These are phyloP conservation scores for Venustoraphidia nigricollis DNA, from an alignment of 2,888 invertebrate species.

Conservation along the genomic window DNA sequence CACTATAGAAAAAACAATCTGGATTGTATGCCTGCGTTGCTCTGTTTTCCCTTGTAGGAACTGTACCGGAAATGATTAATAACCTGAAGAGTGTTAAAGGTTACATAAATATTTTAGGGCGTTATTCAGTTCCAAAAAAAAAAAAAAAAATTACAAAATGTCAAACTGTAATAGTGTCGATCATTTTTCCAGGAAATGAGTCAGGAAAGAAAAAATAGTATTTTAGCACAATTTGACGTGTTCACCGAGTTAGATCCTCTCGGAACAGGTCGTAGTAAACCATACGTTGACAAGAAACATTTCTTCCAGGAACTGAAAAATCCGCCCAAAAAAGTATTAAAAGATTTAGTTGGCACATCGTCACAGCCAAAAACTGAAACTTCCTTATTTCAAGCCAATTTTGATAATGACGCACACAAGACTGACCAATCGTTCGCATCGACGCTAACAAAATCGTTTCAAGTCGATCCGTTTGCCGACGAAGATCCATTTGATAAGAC, in stretches of 20 bases:
- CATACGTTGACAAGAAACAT: constrained; percentile 89
- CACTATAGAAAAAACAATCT: neutral
- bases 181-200: too few relatives aligned
- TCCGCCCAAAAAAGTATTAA: constrained; percentile 82
- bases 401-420: constrained; percentile 16
- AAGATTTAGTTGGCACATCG: constrained; percentile 52
- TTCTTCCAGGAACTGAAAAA: constrained; percentile 93
- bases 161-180: too few relatives aligned
- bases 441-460: constrained; percentile 23
- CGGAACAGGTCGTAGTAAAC: constrained; percentile 81
- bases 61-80: too few relatives aligned
- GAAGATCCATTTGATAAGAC: constrained; percentile 58
- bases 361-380: constrained; percentile 13
- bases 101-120: too few relatives aligned
- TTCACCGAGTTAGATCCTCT: constrained; percentile 89
- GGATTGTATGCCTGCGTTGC: too few relatives aligned
- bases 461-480: constrained; percentile 47
- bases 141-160: too few relatives aligned
- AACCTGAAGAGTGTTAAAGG: too few relatives aligned
- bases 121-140: too few relatives aligned
- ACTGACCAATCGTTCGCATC: constrained; percentile 19
- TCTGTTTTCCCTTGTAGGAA: too few relatives aligned
- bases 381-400: constrained; percentile 22
- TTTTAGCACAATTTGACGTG: constrained; percentile 51
- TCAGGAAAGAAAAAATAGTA: constrained; percentile 18